phyloP scores from a whole-genome alignment of 2,113 vertebrate species.

The Microtus ochrogaster region DNA sequence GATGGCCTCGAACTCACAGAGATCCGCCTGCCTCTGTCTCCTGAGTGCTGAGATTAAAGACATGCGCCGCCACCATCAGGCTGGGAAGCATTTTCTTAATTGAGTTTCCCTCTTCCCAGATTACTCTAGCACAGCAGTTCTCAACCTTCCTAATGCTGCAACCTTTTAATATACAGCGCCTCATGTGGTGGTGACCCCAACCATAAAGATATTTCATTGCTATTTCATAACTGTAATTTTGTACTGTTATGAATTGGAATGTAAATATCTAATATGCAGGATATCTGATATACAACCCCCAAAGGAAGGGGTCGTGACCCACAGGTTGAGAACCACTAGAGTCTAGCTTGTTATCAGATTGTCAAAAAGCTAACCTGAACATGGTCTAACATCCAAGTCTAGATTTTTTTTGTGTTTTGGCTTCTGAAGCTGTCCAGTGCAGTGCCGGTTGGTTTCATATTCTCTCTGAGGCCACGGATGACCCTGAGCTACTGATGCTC shows the following conservation, averaged over 20 bases:
- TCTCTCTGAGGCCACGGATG: neutral
- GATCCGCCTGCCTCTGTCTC: neutral
- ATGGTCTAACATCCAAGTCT: neutral
- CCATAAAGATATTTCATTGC: neutral
- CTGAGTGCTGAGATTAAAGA: neutral
- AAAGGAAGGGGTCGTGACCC: neutral
- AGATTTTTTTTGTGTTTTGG: neutral
- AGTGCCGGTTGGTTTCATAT: neutral
- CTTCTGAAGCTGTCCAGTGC: neutral
- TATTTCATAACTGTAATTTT: neutral
- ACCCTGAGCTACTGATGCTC: neutral
- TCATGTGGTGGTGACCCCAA: neutral
- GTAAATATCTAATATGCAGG: neutral
- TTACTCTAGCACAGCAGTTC: too few relatives aligned
- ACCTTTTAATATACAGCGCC: neutral
- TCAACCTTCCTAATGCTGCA: neutral
- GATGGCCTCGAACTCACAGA: neutral
- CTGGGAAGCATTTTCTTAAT: neutral
- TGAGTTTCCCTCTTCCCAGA: neutral
- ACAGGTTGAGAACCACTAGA: neutral
- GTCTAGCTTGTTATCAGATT: neutral
- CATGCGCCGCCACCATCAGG: neutral
- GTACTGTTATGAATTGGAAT: neutral
- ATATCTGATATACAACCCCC: neutral
- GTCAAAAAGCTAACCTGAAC: neutral